Evolutionary conservation across 2,113 vertebrate species (phyloP), one percentile per base, ranked within the genome.

Genomic region (Dinomys branickii): DNA sequence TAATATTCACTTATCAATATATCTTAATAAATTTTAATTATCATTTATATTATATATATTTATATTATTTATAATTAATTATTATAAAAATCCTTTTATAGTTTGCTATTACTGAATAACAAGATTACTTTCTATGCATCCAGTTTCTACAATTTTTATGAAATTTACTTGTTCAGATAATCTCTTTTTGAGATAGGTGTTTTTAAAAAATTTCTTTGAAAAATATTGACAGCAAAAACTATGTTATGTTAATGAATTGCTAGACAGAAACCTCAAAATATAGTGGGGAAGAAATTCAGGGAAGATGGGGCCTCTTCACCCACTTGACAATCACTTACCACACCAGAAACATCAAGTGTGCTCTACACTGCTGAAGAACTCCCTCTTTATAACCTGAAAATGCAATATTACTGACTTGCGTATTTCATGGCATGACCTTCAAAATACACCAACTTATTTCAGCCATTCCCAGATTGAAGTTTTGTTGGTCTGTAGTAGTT

Each of bases 91-190:
- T n/a, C n/a, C n/a, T 84, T 88, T 85, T 63, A 28, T 50, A 69
- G 77, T 88, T 97, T 89, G 80, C 52, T 83, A 91, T 84, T 65
- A 89, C 26, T 93, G 38, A 65, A 16, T 54, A 47, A 41, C 19
- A 86, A 58, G 1, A 77, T 88, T 50, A 30, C 3, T 71, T 93
- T 54, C 22, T 24, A 26, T 44, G 8, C 47, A 75, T 26, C 22
- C 19, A 65, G 2, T 65, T 52, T 54, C 7, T 41, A 84, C 26
- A 33, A 56, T 26, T 78, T 94, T 88, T 52, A 80, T 54, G 16
- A 52, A 80, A 52, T 80, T 33, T 77, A 84, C 4, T 7, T 28
- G 38, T 63, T 65, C 85, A n/a, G 71, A 22, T 41, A 91, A 24
- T n/a, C 16, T 59, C n/a, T 85, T 94, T 81, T 58, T 50, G 26